These are phyloP conservation scores for Paramisgurnus dabryanus DNA, from an alignment of 2,113 vertebrate genomes.

Conservation along the genomic window DNA sequence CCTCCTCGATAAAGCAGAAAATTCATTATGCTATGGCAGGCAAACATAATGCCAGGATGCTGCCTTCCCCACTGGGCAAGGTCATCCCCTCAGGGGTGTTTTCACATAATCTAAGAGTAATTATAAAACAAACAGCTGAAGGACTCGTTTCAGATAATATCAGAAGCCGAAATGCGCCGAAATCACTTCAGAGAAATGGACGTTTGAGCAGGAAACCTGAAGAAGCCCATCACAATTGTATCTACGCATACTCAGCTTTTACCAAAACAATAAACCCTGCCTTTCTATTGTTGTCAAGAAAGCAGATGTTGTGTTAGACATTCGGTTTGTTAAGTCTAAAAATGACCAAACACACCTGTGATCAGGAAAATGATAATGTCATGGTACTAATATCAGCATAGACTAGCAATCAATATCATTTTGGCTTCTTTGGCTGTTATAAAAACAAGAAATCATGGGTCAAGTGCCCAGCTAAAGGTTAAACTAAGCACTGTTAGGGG, in stretches of 20 bases:
- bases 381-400: too few species aligned
- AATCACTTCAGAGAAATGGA: conserved; percentile 27
- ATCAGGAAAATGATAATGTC: too few species aligned
- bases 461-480: too few species aligned
- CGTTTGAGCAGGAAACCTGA: conserved; percentile 45
- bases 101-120: conserved; percentile 52
- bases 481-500: too few species aligned
- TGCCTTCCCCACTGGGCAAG: conserved; percentile 51
- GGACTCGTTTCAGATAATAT: conserved; percentile 48
- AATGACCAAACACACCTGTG: too few species aligned
- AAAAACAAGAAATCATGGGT: too few species aligned
- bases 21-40: conserved; percentile 47
- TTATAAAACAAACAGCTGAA: conserved; percentile 58
- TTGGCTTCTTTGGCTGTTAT: too few species aligned
- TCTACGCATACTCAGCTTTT: conserved; percentile 31
- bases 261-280: conserved; percentile 37
- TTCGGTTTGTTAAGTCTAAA: too few species aligned
- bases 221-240: conserved; percentile 39
- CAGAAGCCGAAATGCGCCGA: conserved; percentile 22
- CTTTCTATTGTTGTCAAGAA: conserved; percentile 35
- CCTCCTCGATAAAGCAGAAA: conserved; percentile 47
- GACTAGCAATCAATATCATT: too few species aligned
- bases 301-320: background rate
- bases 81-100: conserved; percentile 53
- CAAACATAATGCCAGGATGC: conserved; percentile 64